Base-by-base conservation (phyloP, 2,113 vertebrate species). In the Fregata magnificens region DNA sequence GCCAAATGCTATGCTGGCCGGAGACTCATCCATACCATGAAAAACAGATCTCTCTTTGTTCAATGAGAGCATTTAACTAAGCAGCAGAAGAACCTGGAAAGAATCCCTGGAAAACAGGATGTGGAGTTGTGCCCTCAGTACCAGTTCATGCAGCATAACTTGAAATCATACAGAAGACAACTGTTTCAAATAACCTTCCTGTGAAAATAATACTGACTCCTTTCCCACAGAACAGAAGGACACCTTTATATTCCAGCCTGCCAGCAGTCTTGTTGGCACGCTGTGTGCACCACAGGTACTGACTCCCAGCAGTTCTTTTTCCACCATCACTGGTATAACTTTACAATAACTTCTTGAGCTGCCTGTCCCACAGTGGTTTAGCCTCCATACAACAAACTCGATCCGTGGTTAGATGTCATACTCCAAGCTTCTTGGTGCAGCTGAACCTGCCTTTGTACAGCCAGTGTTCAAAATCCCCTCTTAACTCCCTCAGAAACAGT, bases 301-400 rank as follows among this genome's bases (percentile, higher is more conserved):
- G 32, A 34, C 16, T 50, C 24, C 5, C 31, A 70, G 55, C 12
- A 62, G 29, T 3, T 56, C 18, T 42, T 52, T 58, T 66, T 53
- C 55, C 14, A 44, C 17, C 25, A 36, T 73, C 21, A 7, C 20
- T 40, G 32, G 25, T 3, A 14, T 1, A 69, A 40, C 0, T 0
- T 28, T 58, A 26, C 11, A 52, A 25, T 19, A 26, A 11, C 5
- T 55, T 72, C 34, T 74, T 50, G 49, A 50, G n/a, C 16, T 71
- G 11, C 16, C 70, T 71, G 44, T 53, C 25, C 45, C 52, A 8
- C 25, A 40, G 44, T 20, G 9, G 29, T 72, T 83, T 69, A 62
- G 7, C 15, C 15, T 45, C 24, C 3, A 1, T 17, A 13, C 4
- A 44, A 52, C 8, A n/a, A 73, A 15, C 14, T 50, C 10, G 3